A percentile compares a stretch with the other conserved stretches of the same genome.
Conservation (phyloP, 1,140 invertebrate genomes). For the Proctacanthus coquilletti region DNA sequence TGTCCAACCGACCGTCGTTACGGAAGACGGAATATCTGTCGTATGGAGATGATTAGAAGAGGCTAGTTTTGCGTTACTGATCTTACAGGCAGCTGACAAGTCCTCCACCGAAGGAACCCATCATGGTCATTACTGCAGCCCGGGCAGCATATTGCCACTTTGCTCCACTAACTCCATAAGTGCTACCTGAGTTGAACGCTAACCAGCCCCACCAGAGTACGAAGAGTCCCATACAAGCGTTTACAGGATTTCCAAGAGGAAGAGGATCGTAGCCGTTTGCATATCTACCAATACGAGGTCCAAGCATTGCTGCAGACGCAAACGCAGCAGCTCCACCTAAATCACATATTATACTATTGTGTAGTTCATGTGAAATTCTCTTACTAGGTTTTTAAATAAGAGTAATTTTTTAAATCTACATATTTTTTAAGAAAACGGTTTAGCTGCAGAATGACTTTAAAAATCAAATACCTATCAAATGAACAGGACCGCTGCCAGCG, state of each 20-base stretch:
- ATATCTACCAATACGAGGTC: slow-evolving; percentile 75
- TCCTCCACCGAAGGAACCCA: slow-evolving; percentile 78
- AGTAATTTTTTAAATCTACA: neutral
- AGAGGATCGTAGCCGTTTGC: slow-evolving; percentile 55
- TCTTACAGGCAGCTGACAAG: slow-evolving; percentile 49
- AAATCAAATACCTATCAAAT: slow-evolving; percentile 53
- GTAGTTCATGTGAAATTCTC: neutral
- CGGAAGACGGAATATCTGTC: slow-evolving; percentile 44
- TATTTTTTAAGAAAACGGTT: neutral
- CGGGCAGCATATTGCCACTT: slow-evolving; percentile 67
- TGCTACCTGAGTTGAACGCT: slow-evolving; percentile 85
- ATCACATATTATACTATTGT: neutral
- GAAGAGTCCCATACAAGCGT: slow-evolving; percentile 80
- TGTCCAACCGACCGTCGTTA: slow-evolving; percentile 57
- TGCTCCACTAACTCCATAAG: slow-evolving; percentile 51
- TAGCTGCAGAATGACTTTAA: too few species aligned
- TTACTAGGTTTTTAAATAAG: neutral
- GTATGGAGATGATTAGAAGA: neutral
- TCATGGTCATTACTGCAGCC: slow-evolving; percentile 77
- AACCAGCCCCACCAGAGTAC: slow-evolving; percentile 92
- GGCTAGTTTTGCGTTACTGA: too few species aligned
- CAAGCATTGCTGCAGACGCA: slow-evolving; percentile 77
- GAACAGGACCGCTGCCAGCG: slow-evolving; percentile 82
- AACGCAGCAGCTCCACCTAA: slow-evolving; percentile 46
- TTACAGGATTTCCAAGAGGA: slow-evolving; percentile 76